Conservation (phyloP, 2,888 invertebrate genomes). For the Bedellia somnulentella region DNA sequence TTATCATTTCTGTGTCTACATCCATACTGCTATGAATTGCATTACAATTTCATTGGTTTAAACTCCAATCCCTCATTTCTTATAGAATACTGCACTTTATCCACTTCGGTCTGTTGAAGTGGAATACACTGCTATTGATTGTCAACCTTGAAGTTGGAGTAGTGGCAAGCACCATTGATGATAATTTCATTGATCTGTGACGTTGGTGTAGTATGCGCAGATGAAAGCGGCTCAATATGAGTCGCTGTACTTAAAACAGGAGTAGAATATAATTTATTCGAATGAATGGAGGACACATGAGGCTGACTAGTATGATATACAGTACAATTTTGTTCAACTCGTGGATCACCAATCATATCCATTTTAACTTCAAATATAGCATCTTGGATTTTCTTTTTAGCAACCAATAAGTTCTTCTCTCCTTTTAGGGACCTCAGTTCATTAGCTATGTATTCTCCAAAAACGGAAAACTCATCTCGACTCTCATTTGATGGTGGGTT, state of each 20-base stretch:
- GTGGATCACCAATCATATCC: slow-evolving; percentile 47
- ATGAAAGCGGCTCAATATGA: slow-evolving; percentile 31
- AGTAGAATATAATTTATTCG: slow-evolving; percentile 29
- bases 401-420: slow-evolving; percentile 54
- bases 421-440: slow-evolving; percentile 59
- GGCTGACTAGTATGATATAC: slow-evolving; percentile 24
- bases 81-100: slow-evolving; percentile 22
- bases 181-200: slow-evolving; percentile 44
- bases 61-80: too few relatives aligned
- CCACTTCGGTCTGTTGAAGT: slow-evolving; percentile 40
- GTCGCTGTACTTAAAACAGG: slow-evolving; percentile 28
- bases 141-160: slow-evolving; percentile 46
- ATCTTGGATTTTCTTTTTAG: slow-evolving; percentile 64
- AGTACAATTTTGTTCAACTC: slow-evolving; percentile 24
- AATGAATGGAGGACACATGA: slow-evolving; percentile 20
- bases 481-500: slow-evolving; percentile 15
- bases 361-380: slow-evolving; percentile 64
- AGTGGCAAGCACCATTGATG: slow-evolving; percentile 40
- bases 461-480: slow-evolving; percentile 59
- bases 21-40: too few relatives aligned
- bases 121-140: slow-evolving; percentile 41
- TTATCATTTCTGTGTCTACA: too few relatives aligned
- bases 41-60: too few relatives aligned
- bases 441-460: slow-evolving; percentile 64
- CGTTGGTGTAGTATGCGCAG: slow-evolving; percentile 27